Conservation (phyloP, 1,140 invertebrate genomes). For the Pentalonia nigronervosa region DNA sequence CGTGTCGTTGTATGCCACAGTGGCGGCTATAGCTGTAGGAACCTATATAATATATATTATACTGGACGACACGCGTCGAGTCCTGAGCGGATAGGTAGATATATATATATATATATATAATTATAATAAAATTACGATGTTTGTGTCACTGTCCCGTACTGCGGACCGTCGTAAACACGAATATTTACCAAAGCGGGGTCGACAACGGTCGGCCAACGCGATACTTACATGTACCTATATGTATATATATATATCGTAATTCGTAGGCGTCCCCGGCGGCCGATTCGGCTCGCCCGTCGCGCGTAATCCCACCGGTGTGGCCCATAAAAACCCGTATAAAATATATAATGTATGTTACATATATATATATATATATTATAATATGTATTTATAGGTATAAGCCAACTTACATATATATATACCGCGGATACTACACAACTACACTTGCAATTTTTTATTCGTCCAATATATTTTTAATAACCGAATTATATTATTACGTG, state of each 20-base stretch:
- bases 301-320: neutral
- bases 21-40: no score
- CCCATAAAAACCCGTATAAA: conserved; percentile 6
- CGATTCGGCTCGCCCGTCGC: neutral
- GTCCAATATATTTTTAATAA: conserved; percentile 39
- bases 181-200: conserved; percentile 20
- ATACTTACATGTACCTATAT: neutral
- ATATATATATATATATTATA: neutral
- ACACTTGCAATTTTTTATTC: conserved; percentile 4
- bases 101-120: no score
- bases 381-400: conserved; percentile 13
- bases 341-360: neutral
- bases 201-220: neutral
- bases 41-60: no score
- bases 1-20: neutral
- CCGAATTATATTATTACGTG: neutral
- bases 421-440: neutral
- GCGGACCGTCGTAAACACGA: conserved; percentile 23
- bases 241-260: neutral
- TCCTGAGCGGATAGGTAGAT: neutral
- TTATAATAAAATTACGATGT: conserved; percentile 30
- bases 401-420: no score
- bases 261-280: neutral
- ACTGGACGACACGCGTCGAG: neutral
- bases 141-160: neutral